Percentiles rank a stretch among this genome's conserved stretches.
Conservation (phyloP, 1,140 invertebrate genomes). For the Pseudomyrmex cubaensis region DNA sequence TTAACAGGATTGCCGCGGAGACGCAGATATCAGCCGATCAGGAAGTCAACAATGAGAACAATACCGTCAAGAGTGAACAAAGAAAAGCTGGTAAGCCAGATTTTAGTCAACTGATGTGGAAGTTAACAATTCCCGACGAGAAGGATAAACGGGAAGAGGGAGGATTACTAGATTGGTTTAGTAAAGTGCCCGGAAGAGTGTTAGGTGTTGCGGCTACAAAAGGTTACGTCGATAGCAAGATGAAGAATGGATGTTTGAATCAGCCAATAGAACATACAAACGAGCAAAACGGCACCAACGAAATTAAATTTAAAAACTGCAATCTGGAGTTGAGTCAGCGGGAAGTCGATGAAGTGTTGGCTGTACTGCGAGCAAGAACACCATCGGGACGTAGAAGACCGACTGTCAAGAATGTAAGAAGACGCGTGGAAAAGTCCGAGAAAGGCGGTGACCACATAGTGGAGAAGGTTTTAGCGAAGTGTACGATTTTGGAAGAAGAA, state of each 20-base stretch:
- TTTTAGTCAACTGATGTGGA: slow-evolving; percentile 79
- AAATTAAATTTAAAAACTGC: slow-evolving; percentile 77
- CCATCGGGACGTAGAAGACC: slow-evolving; percentile 76
- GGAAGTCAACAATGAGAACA: slow-evolving; percentile 6
- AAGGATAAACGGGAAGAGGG: slow-evolving; percentile 77
- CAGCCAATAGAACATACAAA: slow-evolving; percentile 35
- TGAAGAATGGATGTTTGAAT: slow-evolving; percentile 52
- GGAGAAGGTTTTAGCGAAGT: slow-evolving; percentile 14
- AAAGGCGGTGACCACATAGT: slow-evolving; percentile 57
- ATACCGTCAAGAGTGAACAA: neutral
- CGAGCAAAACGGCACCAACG: slow-evolving; percentile 51
- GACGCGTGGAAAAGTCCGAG: slow-evolving; percentile 73
- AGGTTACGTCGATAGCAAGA: slow-evolving; percentile 65
- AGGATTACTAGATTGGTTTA: slow-evolving; percentile 81
- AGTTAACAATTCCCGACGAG: slow-evolving; percentile 77
- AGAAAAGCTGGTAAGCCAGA: slow-evolving; percentile 67
- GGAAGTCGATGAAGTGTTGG: slow-evolving; percentile 85
- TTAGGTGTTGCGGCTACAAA: slow-evolving; percentile 68
- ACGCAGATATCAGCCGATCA: slow-evolving; percentile 16
- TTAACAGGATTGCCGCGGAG: slow-evolving; percentile 30
- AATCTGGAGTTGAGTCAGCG: slow-evolving; percentile 84
- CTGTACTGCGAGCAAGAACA: slow-evolving; percentile 81
- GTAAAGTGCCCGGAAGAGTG: slow-evolving; percentile 76
- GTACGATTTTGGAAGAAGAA: slow-evolving; percentile 26
- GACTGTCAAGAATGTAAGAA: slow-evolving; percentile 70